These are phyloP conservation scores for Otolemur crassicaudatus DNA, from an alignment of 2,797 vertebrate species.

Conservation along the genomic window DNA sequence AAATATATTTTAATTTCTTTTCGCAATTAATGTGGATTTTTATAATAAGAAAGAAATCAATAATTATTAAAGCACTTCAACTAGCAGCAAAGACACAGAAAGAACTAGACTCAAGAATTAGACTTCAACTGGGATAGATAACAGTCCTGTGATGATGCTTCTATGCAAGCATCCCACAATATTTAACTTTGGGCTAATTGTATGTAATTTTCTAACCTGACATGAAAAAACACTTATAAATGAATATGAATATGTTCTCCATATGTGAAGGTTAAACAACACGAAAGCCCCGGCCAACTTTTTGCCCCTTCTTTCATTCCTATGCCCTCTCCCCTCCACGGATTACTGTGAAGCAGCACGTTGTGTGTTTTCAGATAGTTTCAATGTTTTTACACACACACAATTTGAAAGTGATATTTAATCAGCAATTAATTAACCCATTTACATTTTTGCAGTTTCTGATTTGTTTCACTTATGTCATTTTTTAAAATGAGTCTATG, in stretches of 20 bases:
- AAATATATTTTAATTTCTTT: neutral
- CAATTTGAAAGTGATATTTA: neutral
- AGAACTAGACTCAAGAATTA: too few species aligned
- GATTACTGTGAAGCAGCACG: too few species aligned
- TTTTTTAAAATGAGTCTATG: neutral
- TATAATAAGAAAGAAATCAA: neutral
- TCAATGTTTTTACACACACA: neutral
- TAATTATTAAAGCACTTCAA: neutral
- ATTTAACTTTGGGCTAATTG: neutral
- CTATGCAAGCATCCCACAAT: neutral
- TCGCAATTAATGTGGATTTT: neutral
- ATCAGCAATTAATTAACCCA: neutral
- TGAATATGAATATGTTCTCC: neutral
- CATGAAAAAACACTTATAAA: neutral
- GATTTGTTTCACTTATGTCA: too few species aligned
- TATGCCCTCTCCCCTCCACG: neutral
- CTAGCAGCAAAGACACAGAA: neutral
- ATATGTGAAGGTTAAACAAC: neutral
- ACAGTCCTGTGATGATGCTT: neutral
- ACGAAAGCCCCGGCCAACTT: neutral
- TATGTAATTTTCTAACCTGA: neutral
- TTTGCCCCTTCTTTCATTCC: too few species aligned
- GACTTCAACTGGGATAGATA: too few species aligned
- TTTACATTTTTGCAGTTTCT: neutral
- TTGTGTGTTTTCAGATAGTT: neutral